Evolutionary conservation across 2,797 vertebrate genomes (phyloP).

Genomic region (Girardinus metallicus): DNA sequence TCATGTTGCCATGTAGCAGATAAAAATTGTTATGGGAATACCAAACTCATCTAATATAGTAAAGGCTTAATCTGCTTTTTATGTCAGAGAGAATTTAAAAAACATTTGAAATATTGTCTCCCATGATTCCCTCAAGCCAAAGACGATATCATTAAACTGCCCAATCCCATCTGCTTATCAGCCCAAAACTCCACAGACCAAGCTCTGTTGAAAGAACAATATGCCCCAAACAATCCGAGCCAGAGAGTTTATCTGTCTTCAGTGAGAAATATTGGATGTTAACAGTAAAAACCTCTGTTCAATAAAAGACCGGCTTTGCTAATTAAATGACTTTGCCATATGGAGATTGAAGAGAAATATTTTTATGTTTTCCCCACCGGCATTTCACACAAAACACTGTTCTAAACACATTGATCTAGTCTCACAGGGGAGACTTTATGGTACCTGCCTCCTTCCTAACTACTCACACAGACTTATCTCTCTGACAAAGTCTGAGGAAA

Average conservation of each 20-base stretch:
- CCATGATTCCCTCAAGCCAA: background rate
- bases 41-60: background rate
- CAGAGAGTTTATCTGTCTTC: conserved; percentile 57
- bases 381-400: conserved; percentile 49
- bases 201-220: conserved; percentile 52
- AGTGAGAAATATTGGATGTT: conserved; percentile 51
- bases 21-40: background rate
- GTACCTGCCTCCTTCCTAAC: conserved; percentile 69
- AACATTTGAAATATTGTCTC: background rate
- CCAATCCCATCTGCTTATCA: background rate
- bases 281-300: conserved; percentile 45
- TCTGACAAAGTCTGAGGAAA: conserved; percentile 60
- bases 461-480: conserved; percentile 64
- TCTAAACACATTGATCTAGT: conserved; percentile 68
- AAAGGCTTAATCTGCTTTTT: background rate
- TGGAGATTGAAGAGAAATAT: conserved; percentile 49
- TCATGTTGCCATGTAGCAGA: background rate
- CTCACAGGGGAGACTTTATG: conserved; percentile 56
- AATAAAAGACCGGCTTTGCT: conserved; percentile 44
- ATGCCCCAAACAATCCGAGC: conserved; percentile 41
- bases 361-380: conserved; percentile 45
- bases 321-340: conserved; percentile 55
- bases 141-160: background rate
- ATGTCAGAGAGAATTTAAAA: background rate
- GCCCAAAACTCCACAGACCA: conserved; percentile 6